A percentile compares a stretch with the other conserved stretches of the same genome.
phyloP scores from a whole-genome alignment of 92 coral and sea anemone species.

The Galaxea fascicularis region DNA sequence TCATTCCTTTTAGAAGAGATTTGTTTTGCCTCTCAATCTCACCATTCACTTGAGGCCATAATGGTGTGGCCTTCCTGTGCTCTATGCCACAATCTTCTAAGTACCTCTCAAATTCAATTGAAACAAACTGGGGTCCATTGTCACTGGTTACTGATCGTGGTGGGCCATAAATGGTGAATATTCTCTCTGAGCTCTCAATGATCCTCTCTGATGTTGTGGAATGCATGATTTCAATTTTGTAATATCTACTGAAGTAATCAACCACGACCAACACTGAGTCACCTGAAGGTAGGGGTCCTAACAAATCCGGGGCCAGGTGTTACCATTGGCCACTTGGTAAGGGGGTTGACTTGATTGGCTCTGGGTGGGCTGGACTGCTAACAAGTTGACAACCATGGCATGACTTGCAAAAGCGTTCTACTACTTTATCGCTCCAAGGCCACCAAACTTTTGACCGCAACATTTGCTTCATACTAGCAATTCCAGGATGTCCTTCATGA shows the following conservation, averaged over 20 bases:
- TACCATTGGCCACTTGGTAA: constrained; percentile 60
- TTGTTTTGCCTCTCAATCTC: constrained; percentile 48
- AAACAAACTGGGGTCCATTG: constrained; percentile 29
- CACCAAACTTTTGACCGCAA: constrained; percentile 54
- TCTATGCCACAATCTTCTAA: no score
- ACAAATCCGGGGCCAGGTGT: constrained; percentile 54
- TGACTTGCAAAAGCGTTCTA: constrained; percentile 39
- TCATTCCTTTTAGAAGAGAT: constrained; percentile 43
- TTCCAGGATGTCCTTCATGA: constrained; percentile 52
- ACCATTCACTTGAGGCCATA: no score
- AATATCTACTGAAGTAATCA: constrained; percentile 42
- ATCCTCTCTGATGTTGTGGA: constrained; percentile 26
- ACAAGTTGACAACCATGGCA: constrained; percentile 26
- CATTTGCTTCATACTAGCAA: constrained; percentile 49
- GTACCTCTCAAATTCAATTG: constrained; percentile 38
- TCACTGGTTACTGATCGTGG: neutral
- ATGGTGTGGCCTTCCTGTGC: constrained; percentile 49
- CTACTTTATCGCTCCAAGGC: constrained; percentile 28
- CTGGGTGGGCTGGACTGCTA: constrained; percentile 23
- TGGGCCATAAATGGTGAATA: constrained; percentile 47
- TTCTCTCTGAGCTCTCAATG: constrained; percentile 31
- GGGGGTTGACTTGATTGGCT: constrained; percentile 52
- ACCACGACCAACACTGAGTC: constrained; percentile 43
- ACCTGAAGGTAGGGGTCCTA: constrained; percentile 64
- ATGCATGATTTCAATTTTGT: constrained; percentile 41